phyloP scores from a whole-genome alignment of 2,797 vertebrate genomes.

The Pachyuromys duprasi region DNA sequence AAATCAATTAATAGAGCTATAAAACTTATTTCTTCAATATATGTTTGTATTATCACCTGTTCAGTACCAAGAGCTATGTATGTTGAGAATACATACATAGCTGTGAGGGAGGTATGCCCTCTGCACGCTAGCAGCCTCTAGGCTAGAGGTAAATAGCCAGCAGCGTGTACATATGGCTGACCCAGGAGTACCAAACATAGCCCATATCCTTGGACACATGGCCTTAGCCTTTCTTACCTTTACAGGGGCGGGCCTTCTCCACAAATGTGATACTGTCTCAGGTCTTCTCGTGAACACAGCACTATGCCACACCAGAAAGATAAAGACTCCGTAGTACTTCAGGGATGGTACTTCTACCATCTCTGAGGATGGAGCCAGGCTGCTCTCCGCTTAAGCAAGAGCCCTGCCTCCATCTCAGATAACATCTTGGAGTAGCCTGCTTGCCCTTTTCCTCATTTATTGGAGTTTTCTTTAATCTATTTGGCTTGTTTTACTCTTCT shows the following conservation, averaged over 20 bases:
- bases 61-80: not conserved
- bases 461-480: not conserved
- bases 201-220: not conserved
- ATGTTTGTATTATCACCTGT: not conserved
- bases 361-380: not conserved
- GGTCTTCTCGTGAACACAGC: not conserved
- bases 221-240: not conserved
- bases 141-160: not conserved
- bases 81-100: not conserved
- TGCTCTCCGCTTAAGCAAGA: not conserved
- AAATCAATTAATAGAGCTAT: not conserved
- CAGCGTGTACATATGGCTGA: fast-evolving
- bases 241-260: not conserved
- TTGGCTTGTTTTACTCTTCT: not conserved
- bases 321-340: fast-evolving
- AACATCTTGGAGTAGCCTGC: not conserved
- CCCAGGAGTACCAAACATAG: not conserved
- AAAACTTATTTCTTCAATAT: not conserved
- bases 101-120: not conserved
- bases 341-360: not conserved
- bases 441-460: not conserved
- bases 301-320: not conserved
- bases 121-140: not conserved
- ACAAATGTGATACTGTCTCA: not conserved
- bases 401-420: not conserved